phyloP scores from a whole-genome alignment of 1,140 invertebrate genomes.

The Gonioctena quinquepunctata region DNA sequence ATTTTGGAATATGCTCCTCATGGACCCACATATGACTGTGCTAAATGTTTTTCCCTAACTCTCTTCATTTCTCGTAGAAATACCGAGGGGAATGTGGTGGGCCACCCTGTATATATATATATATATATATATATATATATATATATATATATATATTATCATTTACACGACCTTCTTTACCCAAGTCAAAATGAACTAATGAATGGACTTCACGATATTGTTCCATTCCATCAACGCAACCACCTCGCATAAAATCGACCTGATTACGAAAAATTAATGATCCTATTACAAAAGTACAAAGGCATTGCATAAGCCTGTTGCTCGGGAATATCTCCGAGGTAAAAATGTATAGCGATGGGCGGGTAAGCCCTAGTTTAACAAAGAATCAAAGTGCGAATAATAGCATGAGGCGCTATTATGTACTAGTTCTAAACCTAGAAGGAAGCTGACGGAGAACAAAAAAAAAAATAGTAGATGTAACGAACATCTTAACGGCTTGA shows the following conservation, averaged over 20 bases:
- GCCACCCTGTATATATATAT: too few species aligned
- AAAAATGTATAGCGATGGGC: neutral
- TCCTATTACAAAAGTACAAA: neutral
- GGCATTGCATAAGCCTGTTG: neutral
- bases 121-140: too few species aligned
- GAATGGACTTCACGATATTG: too few species aligned
- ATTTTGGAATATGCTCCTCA: too few species aligned
- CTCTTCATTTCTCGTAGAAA: too few species aligned
- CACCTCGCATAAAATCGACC: neutral
- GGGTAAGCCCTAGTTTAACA: neutral
- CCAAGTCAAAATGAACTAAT: too few species aligned
- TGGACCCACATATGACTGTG: too few species aligned
- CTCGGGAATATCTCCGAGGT: neutral
- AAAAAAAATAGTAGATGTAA: neutral
- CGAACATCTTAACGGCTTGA: neutral
- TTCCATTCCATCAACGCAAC: neutral
- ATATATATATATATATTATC: too few species aligned
- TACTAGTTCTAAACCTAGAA: neutral
- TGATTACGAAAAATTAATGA: neutral
- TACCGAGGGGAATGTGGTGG: too few species aligned
- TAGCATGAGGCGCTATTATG: slow-evolving; percentile 6
- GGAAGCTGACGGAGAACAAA: neutral
- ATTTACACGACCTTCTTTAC: too few species aligned
- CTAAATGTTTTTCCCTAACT: too few species aligned
- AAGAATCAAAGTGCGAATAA: neutral